Conservation (phyloP, 1,140 invertebrate species). For the Calosoma granatense region DNA sequence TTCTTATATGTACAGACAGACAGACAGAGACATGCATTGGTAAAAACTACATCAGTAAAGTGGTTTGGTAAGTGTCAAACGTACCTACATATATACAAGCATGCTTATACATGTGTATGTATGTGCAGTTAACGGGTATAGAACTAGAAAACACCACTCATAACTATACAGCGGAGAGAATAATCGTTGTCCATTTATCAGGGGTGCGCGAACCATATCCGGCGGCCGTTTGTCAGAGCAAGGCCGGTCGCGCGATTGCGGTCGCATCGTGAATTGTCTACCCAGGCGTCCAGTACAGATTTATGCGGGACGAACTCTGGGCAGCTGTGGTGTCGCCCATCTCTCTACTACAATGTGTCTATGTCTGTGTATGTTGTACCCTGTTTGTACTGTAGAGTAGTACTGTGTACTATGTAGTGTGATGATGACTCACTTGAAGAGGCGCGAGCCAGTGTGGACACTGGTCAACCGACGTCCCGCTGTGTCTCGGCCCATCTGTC, state of each 20-base stretch:
- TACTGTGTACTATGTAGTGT: too few species aligned
- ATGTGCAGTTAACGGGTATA: too few species aligned
- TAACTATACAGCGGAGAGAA: background rate
- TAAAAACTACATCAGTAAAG: too few species aligned
- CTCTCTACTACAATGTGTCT: too few species aligned
- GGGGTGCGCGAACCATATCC: background rate
- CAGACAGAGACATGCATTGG: too few species aligned
- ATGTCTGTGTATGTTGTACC: too few species aligned
- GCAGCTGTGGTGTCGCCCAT: background rate
- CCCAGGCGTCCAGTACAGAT: background rate
- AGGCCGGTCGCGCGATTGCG: background rate
- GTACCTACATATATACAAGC: too few species aligned
- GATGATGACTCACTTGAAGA: background rate
- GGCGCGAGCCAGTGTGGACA: background rate
- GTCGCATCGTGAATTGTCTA: conserved; percentile 2
- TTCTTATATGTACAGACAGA: too few species aligned
- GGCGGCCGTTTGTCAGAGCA: background rate
- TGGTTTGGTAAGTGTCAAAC: too few species aligned
- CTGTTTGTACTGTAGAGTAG: too few species aligned
- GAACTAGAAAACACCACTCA: too few species aligned
- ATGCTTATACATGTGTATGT: too few species aligned
- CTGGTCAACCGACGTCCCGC: background rate
- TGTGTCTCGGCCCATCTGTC: background rate
- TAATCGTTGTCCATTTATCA: conserved; percentile 3
- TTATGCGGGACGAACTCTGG: background rate